These are phyloP conservation scores for Sturnus vulgaris DNA, from an alignment of 2,113 vertebrate species.

Conservation along the genomic window DNA sequence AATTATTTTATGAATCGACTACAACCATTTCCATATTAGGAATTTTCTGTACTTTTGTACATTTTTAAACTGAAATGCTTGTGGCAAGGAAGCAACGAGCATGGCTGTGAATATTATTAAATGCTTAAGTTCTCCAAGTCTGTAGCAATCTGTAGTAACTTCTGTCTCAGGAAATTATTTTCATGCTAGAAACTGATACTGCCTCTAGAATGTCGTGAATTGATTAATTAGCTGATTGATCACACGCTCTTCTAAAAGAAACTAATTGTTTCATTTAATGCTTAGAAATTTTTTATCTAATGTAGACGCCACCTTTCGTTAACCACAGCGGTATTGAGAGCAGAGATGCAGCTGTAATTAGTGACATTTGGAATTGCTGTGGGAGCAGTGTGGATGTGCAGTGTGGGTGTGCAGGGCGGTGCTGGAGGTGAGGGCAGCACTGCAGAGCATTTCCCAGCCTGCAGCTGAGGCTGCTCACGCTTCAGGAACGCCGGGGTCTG, in stretches of 20 bases:
- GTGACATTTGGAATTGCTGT: neutral
- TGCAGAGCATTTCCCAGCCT: neutral
- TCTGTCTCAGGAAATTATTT: neutral
- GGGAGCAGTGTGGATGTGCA: neutral
- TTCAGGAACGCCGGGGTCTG: neutral
- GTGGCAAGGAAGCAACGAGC: neutral
- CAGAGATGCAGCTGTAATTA: neutral
- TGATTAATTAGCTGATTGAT: neutral
- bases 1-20: neutral
- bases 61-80: neutral
- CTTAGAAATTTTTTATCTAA: neutral
- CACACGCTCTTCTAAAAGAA: neutral
- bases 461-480: neutral
- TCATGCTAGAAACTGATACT: neutral
- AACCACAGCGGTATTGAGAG: fast-evolving
- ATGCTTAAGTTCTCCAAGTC: neutral
- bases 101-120: neutral
- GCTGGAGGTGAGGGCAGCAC: fast-evolving
- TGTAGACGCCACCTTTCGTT: neutral
- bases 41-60: neutral
- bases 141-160: neutral
- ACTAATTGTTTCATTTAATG: neutral
- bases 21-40: neutral
- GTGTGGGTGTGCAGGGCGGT: neutral
- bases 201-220: neutral